Conservation (phyloP, 2,113 vertebrate genomes). For the Baryphthengus martii region DNA sequence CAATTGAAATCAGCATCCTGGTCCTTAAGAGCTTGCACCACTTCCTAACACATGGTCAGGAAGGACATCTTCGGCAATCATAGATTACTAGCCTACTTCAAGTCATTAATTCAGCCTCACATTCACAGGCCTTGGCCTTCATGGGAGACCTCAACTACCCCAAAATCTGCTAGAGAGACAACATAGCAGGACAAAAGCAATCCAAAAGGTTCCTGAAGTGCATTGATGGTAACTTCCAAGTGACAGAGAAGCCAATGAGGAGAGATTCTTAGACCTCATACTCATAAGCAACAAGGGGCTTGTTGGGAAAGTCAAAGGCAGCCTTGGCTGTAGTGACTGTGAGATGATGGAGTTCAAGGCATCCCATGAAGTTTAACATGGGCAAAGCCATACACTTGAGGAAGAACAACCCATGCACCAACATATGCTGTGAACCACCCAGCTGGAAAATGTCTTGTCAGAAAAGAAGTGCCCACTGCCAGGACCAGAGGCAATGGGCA, state of each 20-base stretch:
- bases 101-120: not conserved
- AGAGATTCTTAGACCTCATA: not conserved
- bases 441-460: not conserved
- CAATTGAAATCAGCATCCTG: not conserved
- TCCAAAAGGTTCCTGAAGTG: not conserved
- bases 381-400: not conserved
- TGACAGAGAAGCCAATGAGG: not conserved
- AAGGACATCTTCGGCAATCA: not conserved
- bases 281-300: not conserved
- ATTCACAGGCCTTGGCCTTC: not conserved
- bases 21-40: not conserved
- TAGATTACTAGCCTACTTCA: not conserved
- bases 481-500: not conserved
- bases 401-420: not conserved
- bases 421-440: not conserved
- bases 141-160: fast-evolving
- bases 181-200: not conserved
- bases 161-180: not conserved
- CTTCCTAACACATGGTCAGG: not conserved
- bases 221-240: not conserved
- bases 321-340: not conserved
- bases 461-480: not conserved
- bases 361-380: not conserved
- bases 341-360: not conserved
- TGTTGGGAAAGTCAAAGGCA: not conserved